Conservation (phyloP, 2,797 vertebrate genomes). For the Ctenopoma multispine region DNA sequence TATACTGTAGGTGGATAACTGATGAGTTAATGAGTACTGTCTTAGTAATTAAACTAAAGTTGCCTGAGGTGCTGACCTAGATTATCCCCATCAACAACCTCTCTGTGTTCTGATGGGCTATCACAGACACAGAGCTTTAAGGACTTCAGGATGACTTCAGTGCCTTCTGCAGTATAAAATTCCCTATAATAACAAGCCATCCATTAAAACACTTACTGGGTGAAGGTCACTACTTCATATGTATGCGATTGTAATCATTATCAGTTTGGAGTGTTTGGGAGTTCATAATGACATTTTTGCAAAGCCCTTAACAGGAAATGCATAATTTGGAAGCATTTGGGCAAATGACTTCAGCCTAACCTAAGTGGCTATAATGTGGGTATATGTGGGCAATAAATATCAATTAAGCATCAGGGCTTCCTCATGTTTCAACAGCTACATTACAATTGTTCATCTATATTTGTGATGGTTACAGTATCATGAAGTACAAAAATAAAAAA, state of each 20-base stretch:
- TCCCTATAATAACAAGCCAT: conserved; percentile 19
- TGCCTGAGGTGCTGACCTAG: conserved; percentile 70
- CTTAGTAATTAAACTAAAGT: conserved; percentile 82
- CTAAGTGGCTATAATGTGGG: conserved; percentile 51
- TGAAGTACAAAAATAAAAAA: neutral
- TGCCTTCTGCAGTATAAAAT: conserved; percentile 20
- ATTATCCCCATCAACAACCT: conserved; percentile 63
- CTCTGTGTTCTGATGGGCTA: conserved; percentile 29
- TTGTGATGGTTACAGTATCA: neutral
- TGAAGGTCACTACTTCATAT: conserved; percentile 42
- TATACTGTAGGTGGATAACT: conserved; percentile 63
- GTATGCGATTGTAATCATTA: conserved; percentile 25
- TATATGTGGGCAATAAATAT: conserved; percentile 49
- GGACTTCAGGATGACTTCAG: conserved; percentile 7
- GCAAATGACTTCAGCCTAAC: conserved; percentile 34
- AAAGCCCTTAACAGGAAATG: conserved; percentile 9
- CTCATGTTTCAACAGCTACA: conserved; percentile 14
- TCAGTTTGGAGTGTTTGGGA: conserved; percentile 5
- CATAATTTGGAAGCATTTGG: conserved; percentile 30
- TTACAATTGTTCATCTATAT: conserved; percentile 2
- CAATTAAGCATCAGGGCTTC: conserved; percentile 46
- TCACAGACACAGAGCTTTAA: conserved; percentile 17
- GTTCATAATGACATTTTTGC: conserved; percentile 14
- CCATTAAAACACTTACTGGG: conserved; percentile 27
- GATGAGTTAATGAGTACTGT: conserved; percentile 78